Evolutionary conservation across 2,113 vertebrate genomes (phyloP), one percentile per base, ranked within the genome.

Genomic region (Ictidomys tridecemlineatus): DNA sequence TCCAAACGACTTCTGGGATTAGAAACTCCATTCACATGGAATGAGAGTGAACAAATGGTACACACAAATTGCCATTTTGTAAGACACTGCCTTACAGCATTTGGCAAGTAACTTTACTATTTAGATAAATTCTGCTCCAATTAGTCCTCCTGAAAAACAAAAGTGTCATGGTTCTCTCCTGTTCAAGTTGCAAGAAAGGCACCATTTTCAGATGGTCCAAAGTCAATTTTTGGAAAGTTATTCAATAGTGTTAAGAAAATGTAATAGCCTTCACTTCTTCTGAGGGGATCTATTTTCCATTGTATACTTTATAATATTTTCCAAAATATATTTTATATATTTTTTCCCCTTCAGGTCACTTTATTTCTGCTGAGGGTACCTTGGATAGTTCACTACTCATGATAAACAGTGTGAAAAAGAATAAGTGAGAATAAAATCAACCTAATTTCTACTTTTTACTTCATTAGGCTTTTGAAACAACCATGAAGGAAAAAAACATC

Each of bases 311-410:
- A 77, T 53, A 63, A 4, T 11, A 8, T 32, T 12, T 61, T 61
- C 7, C 56, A 58, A 58, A 58, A 58, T 58, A 72, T 37, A 72
- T 37, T 37, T 24, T 37, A 73, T 58, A 58, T 58, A 58, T 58
- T 30, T 77, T 48, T 76, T 12, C 4, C 18, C 22, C 51, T 92
- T 85, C 24, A 83, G 17, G 28, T 83, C 12, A 65, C 45, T 93
- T 85, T 82, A 83, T 74, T 94, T 80, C 58, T 94, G 10, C 37
- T 92, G 82, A 82, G 95, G 86, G 11, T 80, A 14, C 76, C 70
- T 76, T 80, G 56, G 17, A 65, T 7, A 90, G 32, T 51, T 12
- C 3, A 84, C 58, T 61, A 72, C 67, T 83, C 12, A 88, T 74
- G 83, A 77, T 74, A 85, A 63, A 63, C 16, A 53, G 26, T n/a